Evolutionary conservation across 2,888 invertebrate genomes (phyloP).

Genomic region (Lycaena phlaeas): DNA sequence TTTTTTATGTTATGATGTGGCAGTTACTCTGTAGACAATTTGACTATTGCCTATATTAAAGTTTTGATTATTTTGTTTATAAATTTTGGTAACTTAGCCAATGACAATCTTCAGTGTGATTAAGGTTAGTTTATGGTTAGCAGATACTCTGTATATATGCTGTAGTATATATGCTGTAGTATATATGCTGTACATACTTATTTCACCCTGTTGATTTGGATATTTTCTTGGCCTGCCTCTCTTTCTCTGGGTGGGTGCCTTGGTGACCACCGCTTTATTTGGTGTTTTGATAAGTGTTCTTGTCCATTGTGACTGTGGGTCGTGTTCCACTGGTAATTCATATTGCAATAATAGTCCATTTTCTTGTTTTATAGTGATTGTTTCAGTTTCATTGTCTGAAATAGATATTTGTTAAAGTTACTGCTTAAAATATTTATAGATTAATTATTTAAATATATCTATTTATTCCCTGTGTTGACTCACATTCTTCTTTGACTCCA

Average conservation of each 20-base stretch:
- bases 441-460: too few relatives aligned
- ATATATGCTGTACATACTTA: conserved; percentile 48
- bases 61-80: too few relatives aligned
- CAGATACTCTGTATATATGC: too few relatives aligned
- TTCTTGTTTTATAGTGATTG: conserved; percentile 68
- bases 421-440: neutral
- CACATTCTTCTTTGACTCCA: conserved; percentile 40
- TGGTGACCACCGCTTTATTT: conserved; percentile 45
- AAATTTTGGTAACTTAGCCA: too few relatives aligned
- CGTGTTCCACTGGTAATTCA: conserved; percentile 64
- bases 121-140: too few relatives aligned
- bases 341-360: conserved; percentile 63
- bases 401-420: conserved; percentile 5
- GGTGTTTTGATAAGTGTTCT: conserved; percentile 41
- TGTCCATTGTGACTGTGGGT: conserved; percentile 52
- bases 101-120: too few relatives aligned
- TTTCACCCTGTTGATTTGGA: conserved; percentile 61
- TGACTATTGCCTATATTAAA: too few relatives aligned
- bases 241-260: conserved; percentile 50
- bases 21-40: too few relatives aligned
- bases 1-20: too few relatives aligned
- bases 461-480: conserved; percentile 13
- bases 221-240: conserved; percentile 64
- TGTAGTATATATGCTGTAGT: too few relatives aligned
- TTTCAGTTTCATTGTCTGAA: conserved; percentile 51